Percentiles rank a stretch among this genome's conserved stretches.
Conservation (phyloP, 1,140 invertebrate species). For the Dinothrombium tinctorium region DNA sequence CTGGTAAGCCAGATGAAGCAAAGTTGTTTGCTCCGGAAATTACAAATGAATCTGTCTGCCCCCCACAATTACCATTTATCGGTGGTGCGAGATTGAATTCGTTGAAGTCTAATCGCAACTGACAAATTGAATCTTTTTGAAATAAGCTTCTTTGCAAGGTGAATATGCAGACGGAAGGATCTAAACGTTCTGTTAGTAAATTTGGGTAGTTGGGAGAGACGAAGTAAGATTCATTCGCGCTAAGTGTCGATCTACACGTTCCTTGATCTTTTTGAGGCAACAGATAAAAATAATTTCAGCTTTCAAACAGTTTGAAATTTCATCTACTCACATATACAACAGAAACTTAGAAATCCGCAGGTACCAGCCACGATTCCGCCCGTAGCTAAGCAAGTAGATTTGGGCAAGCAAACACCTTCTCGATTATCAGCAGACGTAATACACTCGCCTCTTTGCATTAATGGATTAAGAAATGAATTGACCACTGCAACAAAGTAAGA, state of each 20-base stretch:
- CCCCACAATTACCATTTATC: conserved; percentile 10
- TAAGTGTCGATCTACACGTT: conserved; percentile 10
- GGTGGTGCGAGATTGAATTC: conserved; percentile 12
- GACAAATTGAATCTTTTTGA: conserved; percentile 13
- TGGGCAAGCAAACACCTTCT: conserved; percentile 12
- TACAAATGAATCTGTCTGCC: conserved; percentile 11
- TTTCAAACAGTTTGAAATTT: neutral
- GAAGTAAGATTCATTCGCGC: conserved; percentile 13
- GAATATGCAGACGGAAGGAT: conserved; percentile 13
- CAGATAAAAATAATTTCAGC: neutral
- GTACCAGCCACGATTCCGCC: conserved; percentile 12
- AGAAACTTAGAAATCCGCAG: conserved; percentile 11
- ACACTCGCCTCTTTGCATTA: conserved; percentile 7
- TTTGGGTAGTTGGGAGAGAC: conserved; percentile 11
- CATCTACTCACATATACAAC: conserved; percentile 11
- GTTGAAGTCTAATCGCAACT: conserved; percentile 13
- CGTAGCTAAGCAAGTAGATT: conserved; percentile 10
- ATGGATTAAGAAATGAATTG: conserved; percentile 9
- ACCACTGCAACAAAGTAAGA: conserved; percentile 5
- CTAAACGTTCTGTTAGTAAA: conserved; percentile 10
- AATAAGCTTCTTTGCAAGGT: conserved; percentile 10
- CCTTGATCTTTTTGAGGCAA: conserved; percentile 10
- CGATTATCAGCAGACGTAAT: conserved; percentile 11
- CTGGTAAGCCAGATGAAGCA: conserved; percentile 11
- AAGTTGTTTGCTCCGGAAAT: conserved; percentile 12